These are phyloP conservation scores for Notoglanidium macrostoma DNA, from an alignment of 2,797 vertebrate genomes.

Conservation along the genomic window DNA sequence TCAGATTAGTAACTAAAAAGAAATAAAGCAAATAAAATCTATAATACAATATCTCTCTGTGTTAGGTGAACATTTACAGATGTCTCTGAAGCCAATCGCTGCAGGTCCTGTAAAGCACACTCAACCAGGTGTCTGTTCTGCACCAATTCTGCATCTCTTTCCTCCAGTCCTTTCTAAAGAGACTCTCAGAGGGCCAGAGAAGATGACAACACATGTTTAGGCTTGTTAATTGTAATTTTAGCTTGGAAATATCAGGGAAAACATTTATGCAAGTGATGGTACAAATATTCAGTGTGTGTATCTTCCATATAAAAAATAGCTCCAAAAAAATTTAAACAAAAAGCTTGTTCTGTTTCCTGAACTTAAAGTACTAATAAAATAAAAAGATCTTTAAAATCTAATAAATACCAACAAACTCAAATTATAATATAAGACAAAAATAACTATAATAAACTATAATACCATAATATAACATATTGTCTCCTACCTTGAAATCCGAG, in stretches of 20 bases:
- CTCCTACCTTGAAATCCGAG: constrained; percentile 69
- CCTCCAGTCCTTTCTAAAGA: constrained; percentile 67
- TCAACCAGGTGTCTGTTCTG: constrained; percentile 68
- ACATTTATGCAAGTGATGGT: background rate
- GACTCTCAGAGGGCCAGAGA: constrained; percentile 27
- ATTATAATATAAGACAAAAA: no score
- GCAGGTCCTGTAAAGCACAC: constrained; percentile 68
- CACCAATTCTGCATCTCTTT: constrained; percentile 64
- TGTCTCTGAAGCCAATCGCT: constrained; percentile 68
- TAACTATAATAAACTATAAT: background rate
- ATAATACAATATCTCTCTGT: background rate
- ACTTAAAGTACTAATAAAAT: background rate
- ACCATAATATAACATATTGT: background rate
- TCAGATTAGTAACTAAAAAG: background rate
- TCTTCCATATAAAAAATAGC: background rate
- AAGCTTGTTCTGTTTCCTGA: background rate
- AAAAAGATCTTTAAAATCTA: background rate
- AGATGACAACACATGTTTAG: background rate
- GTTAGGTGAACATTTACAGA: constrained; percentile 61
- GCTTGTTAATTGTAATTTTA: background rate
- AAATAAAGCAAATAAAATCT: background rate
- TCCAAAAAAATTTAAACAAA: background rate
- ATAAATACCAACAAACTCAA: background rate
- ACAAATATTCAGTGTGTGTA: background rate
- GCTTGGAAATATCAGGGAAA: background rate